Base-by-base conservation (phyloP, 2,888 invertebrate genomes). In the Drosophila differens region DNA sequence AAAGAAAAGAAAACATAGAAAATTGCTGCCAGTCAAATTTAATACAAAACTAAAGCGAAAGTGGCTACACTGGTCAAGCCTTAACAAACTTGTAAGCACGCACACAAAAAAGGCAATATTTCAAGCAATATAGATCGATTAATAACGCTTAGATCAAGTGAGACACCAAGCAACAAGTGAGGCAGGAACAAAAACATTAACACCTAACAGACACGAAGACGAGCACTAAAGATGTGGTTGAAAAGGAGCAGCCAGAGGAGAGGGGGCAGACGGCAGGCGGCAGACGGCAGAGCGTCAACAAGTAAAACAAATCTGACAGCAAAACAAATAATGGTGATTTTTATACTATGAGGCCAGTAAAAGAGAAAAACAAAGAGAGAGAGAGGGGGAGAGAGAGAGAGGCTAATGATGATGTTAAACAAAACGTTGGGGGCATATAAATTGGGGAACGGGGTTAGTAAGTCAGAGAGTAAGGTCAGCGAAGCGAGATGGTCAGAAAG, bases 291-390 rank as follows among this genome's bases (percentile, higher is more conserved):
- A 66, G 74, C 88, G 81, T 90, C 85, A 89, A 90, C 85, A 89
- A 89, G 88, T 89, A 70, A 78, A 78, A 82, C 83, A 88, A 86
- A 86, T 89, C 85, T 86, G 85, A 86, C 85, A 86, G 85, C 83
- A 79, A 85, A 90, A 90, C 85, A 86, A 90, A 86, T 86, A 88
- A 76, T 73, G 81, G 76, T 74, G 81, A 87, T 89, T 85, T 82
- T 83, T 78, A 84, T 84, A 41, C 68, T 22, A 81, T 75, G 78
- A 71, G 71, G 65, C 77, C 68, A 37, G 60, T 22, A 59, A 44
- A n/a, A 61, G 51, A 2, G 12, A 44, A 19, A 32, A 41, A n/a
- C 6, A 25, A 32, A 33, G 5, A 22, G 32, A 25, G 30, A 14
- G 22, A 22, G 19, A 49, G 30, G n/a, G 28, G 35, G 22, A 22